Base-by-base conservation (phyloP, 2,888 invertebrate genomes). In the Archaeoteleia sp. region DNA sequence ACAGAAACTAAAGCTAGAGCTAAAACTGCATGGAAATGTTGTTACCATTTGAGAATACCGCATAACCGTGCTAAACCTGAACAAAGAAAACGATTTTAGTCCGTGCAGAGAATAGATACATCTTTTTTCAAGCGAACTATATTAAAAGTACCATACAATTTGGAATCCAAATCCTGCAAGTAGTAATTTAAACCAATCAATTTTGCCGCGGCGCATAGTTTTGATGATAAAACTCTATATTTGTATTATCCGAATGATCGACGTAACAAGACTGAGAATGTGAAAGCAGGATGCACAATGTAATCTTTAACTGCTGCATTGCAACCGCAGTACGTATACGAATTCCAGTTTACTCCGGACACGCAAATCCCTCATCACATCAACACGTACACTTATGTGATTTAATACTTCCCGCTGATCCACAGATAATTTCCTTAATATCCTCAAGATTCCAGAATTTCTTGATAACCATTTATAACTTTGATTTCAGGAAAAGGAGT, bases 361-460 rank as follows among this genome's bases (percentile, higher is more conserved):
- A 65, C 61, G 61, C 69, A 57, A 61, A 65, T 69, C 61, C 55
- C 65, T 57, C 63, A 62, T 60, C 63, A 53, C 49, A 61, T 60
- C 54, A 40, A 51, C 60, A 49, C 30, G 63, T 48, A 46, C 68
- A 60, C 49, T 60, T 60, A 57, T 57, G 57, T 49, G 61, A 67
- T 61, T 65, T 61, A 57, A 69, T 66, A 66, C 45, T 65, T 69
- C 57, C 69, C 65, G 51, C 54, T 55, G 63, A 65, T 55, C 58
- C 40, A 51, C 37, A 51, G 63, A 69, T 70, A 62, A 66, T 57
- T 73, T 74, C 77, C 76, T 77, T 80, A 76, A 78, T 78, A 78
- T 75, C 76, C 73, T 73, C 72, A 76, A 45, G 35, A 49, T 37
- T 35, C 34, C 13, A 40, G 45, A 62, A 54, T 62, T 62, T 30